Percentiles rank a stretch among this genome's conserved stretches.
phyloP scores from a whole-genome alignment of 30 jellyfish, hydroid and myxozoan species.

The Mastigias papua region DNA sequence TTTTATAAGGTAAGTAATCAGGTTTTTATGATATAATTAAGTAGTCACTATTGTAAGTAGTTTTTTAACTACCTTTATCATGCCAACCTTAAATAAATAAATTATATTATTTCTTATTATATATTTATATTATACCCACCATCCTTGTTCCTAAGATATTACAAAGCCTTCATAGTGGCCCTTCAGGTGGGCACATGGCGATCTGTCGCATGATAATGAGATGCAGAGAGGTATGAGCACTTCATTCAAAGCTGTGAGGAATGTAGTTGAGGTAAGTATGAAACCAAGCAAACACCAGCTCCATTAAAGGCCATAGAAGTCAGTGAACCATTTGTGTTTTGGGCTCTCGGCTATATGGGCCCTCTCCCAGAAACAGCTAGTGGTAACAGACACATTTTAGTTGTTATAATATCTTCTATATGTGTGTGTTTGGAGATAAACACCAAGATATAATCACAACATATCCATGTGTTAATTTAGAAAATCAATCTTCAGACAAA shows the following conservation, averaged over 20 bases:
- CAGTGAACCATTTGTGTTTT: constrained; percentile 33
- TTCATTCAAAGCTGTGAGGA: background rate
- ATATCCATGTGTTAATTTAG: too few relatives aligned
- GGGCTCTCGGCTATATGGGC: constrained; percentile 59
- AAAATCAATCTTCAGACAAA: too few relatives aligned
- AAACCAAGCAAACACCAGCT: background rate
- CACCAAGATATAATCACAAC: too few relatives aligned
- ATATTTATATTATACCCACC: too few relatives aligned
- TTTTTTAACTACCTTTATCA: too few relatives aligned
- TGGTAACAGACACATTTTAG: background rate
- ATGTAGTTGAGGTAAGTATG: background rate
- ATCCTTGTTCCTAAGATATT: constrained; percentile 12
- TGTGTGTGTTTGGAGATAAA: too few relatives aligned
- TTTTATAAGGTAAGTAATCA: too few relatives aligned
- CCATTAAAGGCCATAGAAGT: constrained; percentile 29
- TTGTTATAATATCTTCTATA: too few relatives aligned
- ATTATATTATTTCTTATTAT: too few relatives aligned
- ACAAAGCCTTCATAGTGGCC: constrained; percentile 47
- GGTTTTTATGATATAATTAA: too few relatives aligned
- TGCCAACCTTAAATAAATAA: too few relatives aligned
- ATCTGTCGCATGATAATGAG: constrained; percentile 4
- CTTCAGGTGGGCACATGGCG: constrained; percentile 26
- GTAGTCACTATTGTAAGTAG: too few relatives aligned
- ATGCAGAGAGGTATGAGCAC: background rate
- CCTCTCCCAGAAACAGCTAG: constrained; percentile 13